These are phyloP conservation scores for Isichthys henryi DNA, from an alignment of 2,113 vertebrate species.

Conservation along the genomic window DNA sequence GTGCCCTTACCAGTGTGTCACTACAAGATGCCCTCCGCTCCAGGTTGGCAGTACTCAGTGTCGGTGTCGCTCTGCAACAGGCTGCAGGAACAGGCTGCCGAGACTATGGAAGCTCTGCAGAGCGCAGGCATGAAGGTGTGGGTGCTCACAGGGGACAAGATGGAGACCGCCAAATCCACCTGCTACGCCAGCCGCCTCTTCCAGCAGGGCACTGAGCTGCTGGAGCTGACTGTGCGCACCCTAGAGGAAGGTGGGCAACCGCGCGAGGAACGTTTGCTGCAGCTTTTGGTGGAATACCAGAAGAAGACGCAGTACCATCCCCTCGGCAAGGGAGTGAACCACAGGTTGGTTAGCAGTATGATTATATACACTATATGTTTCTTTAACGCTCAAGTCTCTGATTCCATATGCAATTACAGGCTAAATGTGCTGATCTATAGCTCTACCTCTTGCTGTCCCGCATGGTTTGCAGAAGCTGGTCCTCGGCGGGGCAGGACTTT, in stretches of 20 bases:
- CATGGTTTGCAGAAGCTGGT: constrained; percentile 69
- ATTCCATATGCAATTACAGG: background rate
- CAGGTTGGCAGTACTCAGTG: background rate
- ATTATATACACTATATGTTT: background rate
- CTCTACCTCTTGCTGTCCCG: background rate
- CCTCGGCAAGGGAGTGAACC: constrained; percentile 59
- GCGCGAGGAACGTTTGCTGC: constrained; percentile 75
- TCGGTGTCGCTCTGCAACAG: constrained; percentile 42
- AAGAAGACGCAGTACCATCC: constrained; percentile 73
- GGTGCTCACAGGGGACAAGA: constrained; percentile 96
- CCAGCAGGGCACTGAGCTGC: constrained; percentile 80
- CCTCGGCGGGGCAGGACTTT: constrained; percentile 68
- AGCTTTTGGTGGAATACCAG: constrained; percentile 82
- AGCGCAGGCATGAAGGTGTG: constrained; percentile 89
- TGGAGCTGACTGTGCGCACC: constrained; percentile 76
- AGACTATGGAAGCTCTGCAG: constrained; percentile 92
- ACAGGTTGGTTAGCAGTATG: constrained; percentile 58
- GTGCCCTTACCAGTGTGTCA: background rate
- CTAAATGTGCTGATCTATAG: background rate
- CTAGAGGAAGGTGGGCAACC: constrained; percentile 61
- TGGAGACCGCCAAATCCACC: constrained; percentile 94
- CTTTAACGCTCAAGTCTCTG: background rate
- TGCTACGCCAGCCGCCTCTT: constrained; percentile 92
- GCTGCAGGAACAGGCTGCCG: constrained; percentile 86
- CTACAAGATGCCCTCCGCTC: background rate